These are phyloP conservation scores for Synaphobranchus kaupii DNA, from an alignment of 2,797 vertebrate genomes.

Conservation along the genomic window DNA sequence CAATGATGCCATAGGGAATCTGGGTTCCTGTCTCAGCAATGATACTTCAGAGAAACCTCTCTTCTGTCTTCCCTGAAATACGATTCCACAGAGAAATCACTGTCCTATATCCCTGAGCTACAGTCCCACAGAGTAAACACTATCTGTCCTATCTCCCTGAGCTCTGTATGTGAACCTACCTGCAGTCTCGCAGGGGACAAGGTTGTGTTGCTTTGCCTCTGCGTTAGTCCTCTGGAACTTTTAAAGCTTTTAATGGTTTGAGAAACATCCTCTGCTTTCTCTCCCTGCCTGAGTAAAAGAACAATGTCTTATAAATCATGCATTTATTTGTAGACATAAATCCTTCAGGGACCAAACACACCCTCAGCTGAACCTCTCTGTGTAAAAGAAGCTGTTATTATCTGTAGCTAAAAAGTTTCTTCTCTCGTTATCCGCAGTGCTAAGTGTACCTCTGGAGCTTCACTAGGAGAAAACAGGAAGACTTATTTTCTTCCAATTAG, in stretches of 20 bases:
- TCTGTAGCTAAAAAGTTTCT: constrained; percentile 1
- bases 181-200: neutral
- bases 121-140: too few relatives aligned
- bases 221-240: constrained; percentile 34
- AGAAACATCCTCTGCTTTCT: constrained; percentile 35
- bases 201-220: constrained; percentile 4
- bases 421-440: constrained; percentile 27
- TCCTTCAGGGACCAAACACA: constrained; percentile 33
- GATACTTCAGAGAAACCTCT: too few relatives aligned
- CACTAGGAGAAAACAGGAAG: constrained; percentile 38
- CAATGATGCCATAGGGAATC: neutral
- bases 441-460: constrained; percentile 44
- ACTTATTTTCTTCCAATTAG: constrained; percentile 21
- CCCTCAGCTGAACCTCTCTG: constrained; percentile 23
- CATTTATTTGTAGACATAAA: constrained; percentile 35
- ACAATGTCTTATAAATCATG: constrained; percentile 13
- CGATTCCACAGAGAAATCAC: too few relatives aligned
- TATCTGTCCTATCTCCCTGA: neutral
- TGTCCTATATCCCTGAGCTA: neutral
- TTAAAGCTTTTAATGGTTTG: constrained; percentile 33
- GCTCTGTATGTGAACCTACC: neutral
- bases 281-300: constrained; percentile 24
- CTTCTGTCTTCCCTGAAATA: too few relatives aligned
- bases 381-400: constrained; percentile 3
- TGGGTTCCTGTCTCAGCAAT: too few relatives aligned